Evolutionary conservation across 2,888 invertebrate genomes (phyloP).

Genomic region (Pristionchus entomophagus): DNA sequence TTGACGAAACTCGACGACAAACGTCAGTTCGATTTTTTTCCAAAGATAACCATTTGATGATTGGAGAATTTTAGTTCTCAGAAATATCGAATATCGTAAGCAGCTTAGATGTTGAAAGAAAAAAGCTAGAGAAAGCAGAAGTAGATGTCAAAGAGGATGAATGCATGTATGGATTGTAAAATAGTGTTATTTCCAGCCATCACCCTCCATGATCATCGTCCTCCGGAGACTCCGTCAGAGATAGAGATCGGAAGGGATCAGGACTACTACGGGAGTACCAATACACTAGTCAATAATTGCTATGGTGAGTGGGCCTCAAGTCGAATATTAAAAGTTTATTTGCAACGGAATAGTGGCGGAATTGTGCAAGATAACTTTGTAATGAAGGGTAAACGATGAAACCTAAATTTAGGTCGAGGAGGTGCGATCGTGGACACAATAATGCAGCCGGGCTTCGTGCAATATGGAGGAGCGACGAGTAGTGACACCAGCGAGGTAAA

Average conservation of each 20-base stretch:
- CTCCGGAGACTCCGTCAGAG: slow-evolving; percentile 39
- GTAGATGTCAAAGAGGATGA: too few relatives aligned
- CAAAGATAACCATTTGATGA: too few relatives aligned
- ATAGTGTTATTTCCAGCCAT: slow-evolving; percentile 28
- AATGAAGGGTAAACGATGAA: too few relatives aligned
- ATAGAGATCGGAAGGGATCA: slow-evolving; percentile 40
- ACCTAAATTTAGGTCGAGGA: slow-evolving; percentile 49
- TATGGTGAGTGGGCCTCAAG: not conserved
- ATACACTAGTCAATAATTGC: slow-evolving; percentile 42
- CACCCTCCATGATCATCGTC: slow-evolving; percentile 36
- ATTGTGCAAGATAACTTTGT: too few relatives aligned
- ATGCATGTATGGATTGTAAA: too few relatives aligned
- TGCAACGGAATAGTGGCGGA: not conserved
- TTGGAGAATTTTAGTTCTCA: too few relatives aligned
- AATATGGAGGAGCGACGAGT: slow-evolving; percentile 52
- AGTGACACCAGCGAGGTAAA: slow-evolving; percentile 38
- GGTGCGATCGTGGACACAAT: slow-evolving; percentile 59
- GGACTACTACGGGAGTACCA: slow-evolving; percentile 36
- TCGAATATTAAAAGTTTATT: not conserved
- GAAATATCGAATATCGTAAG: too few relatives aligned
- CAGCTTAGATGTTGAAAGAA: too few relatives aligned
- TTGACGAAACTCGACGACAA: slow-evolving; percentile 67
- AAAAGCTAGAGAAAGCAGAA: too few relatives aligned
- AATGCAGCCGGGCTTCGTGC: slow-evolving; percentile 59
- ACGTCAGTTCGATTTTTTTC: slow-evolving; percentile 52